Evolutionary conservation across 53 echinoderm and acorn worm species (phyloP).

Genomic region (Holothuria scabra): DNA sequence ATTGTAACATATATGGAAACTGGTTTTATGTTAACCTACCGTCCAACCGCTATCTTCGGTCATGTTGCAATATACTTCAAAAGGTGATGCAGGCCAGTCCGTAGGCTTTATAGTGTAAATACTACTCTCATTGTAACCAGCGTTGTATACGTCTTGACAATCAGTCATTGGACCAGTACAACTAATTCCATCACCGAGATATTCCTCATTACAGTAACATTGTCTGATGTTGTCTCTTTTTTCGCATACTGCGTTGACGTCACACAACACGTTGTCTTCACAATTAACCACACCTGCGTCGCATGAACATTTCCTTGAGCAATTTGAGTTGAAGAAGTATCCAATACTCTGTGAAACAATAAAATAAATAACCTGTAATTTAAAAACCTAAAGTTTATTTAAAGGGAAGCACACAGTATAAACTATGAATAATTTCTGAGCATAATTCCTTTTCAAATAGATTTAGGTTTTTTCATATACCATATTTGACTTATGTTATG

Average conservation of each 20-base stretch:
- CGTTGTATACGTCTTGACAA: background rate
- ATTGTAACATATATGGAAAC: no score
- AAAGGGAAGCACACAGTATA: no score
- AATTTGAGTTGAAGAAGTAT: no score
- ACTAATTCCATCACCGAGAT: background rate
- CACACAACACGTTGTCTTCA: background rate
- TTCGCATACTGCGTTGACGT: background rate
- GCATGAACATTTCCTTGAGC: no score
- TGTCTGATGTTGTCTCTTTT: background rate
- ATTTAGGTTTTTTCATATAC: no score
- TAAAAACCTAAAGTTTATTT: no score
- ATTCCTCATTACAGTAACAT: background rate
- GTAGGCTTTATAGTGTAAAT: constrained; percentile 8
- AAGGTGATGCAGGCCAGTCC: background rate
- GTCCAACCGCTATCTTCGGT: constrained; percentile 2
- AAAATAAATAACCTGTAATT: no score
- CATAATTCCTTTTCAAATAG: no score
- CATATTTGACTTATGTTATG: no score
- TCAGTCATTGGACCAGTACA: background rate
- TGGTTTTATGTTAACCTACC: background rate
- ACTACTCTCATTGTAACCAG: background rate
- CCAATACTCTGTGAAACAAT: no score
- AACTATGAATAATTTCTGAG: no score
- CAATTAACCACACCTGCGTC: no score
- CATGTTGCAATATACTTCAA: constrained; percentile 8